Evolutionary conservation across 2,797 vertebrate species (phyloP), one percentile per base, ranked within the genome.

Genomic region (Cossypha caffra): DNA sequence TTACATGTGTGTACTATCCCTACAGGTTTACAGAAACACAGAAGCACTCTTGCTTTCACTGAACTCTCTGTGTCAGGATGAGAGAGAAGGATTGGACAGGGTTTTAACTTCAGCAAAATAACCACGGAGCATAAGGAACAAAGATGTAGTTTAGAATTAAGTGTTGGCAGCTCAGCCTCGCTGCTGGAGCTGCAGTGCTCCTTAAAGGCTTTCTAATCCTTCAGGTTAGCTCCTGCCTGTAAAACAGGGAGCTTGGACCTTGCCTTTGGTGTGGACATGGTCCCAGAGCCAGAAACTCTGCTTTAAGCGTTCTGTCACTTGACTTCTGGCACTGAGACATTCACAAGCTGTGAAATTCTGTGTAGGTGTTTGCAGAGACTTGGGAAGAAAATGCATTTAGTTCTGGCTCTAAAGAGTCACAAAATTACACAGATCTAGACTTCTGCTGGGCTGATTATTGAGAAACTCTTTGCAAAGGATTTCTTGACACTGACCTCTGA

Each of bases 371-470:
- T 74, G 68, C 79, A 77, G 37, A 52, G 24, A 47, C 61, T 86
- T 29, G 50, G 62, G 38, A 64, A 80, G 64, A 91, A 93, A 94
- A 83, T 86, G 43, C 71, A 64, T 77, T 86, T 93, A 91, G 81
- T 87, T 92, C 63, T 91, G 77, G 17, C 63, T 91, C 55, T 35
- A 12, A 76, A 76, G 33, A 82, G 35, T 19, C 68, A 59, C 54
- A 52, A 16, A 88, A 88, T 73, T 16, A 20, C 62, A 37, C 5
- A 12, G 50, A 43, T 55, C 40, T 79, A 25, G 48, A 29, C 6
- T 64, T 90, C 24, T 74, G 55, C 48, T 54, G 25, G 47, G 51
- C 29, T 85, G 51, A 13, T 76, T 50, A 15, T 40, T 23, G 37
- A 58, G 59, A 63, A 72, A 25, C 47, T 50, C 24, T 58, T 75